phyloP scores from a whole-genome alignment of 2,888 invertebrate genomes.

The Mimas tiliae region DNA sequence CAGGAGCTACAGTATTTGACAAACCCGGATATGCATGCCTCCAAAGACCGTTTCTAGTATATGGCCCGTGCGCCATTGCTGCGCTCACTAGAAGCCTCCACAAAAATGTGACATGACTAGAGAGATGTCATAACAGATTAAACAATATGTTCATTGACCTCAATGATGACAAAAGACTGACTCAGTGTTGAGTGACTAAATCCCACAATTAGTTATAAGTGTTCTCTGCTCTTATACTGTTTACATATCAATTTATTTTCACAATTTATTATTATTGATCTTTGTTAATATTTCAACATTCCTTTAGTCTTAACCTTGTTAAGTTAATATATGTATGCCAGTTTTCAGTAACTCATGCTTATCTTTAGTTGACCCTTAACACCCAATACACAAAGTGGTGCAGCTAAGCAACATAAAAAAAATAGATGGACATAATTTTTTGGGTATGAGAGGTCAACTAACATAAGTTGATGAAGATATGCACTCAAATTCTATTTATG shows the following conservation, averaged over 20 bases:
- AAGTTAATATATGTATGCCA: constrained; percentile 6
- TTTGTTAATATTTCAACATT: constrained; percentile 47
- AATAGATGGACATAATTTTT: too few species aligned
- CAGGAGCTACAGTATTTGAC: constrained; percentile 95
- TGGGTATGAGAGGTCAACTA: too few species aligned
- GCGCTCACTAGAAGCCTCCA: constrained; percentile 80
- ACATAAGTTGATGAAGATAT: neutral
- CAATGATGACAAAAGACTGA: constrained; percentile 63
- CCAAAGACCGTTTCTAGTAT: constrained; percentile 96
- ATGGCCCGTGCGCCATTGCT: constrained; percentile 81
- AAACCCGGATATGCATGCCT: constrained; percentile 89
- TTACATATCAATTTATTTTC: constrained; percentile 54
- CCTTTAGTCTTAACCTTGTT: constrained; percentile 42
- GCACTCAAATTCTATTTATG: constrained; percentile 16
- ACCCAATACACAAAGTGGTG: neutral
- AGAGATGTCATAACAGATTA: constrained; percentile 40
- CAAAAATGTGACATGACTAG: constrained; percentile 79
- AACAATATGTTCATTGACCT: constrained; percentile 56
- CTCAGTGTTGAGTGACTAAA: constrained; percentile 49
- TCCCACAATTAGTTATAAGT: constrained; percentile 31
- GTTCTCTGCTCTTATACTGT: constrained; percentile 33
- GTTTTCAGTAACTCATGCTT: neutral
- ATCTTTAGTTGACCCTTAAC: neutral
- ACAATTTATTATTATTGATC: constrained; percentile 33
- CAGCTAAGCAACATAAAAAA: neutral